Conservation (phyloP, 2,888 invertebrate genomes). For the Hanleya hanleyi region DNA sequence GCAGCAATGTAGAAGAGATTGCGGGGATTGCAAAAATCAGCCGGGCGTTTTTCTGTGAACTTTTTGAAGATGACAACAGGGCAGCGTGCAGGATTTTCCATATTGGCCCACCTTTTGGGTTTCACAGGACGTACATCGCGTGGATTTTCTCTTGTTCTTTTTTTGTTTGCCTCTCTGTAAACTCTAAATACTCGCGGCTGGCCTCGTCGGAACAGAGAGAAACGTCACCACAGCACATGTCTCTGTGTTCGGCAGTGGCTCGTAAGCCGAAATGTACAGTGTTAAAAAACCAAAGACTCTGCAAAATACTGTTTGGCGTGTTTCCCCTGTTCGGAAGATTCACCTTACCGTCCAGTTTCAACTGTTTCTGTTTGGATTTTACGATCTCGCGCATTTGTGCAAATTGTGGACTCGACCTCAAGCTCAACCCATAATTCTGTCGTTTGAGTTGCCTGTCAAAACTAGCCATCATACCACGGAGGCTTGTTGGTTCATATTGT, state of each 20-base stretch:
- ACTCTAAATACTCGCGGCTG: conserved; percentile 7
- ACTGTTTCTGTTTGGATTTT: conserved; percentile 13
- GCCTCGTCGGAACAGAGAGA: background rate
- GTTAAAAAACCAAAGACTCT: conserved; percentile 18
- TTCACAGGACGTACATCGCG: conserved; percentile 1
- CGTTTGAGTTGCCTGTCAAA: background rate
- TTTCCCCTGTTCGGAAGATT: conserved; percentile 12
- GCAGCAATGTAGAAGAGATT: conserved; percentile 13
- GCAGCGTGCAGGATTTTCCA: conserved; percentile 1
- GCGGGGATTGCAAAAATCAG: background rate
- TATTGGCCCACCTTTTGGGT: conserved; percentile 14
- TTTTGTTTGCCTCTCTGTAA: background rate
- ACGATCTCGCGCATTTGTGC: background rate
- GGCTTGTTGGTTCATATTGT: conserved; percentile 6
- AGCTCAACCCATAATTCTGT: background rate
- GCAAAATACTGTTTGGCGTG: conserved; percentile 5
- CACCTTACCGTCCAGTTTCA: conserved; percentile 11
- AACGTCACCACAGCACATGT: conserved; percentile 10
- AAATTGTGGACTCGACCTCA: conserved; percentile 4
- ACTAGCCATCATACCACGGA: background rate
- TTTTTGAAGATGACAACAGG: conserved; percentile 12
- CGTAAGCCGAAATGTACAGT: conserved; percentile 17
- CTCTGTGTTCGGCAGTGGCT: background rate
- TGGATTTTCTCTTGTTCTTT: conserved; percentile 2
- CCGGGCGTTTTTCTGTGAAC: background rate